Percentiles rank a stretch among this genome's conserved stretches.
phyloP scores from a whole-genome alignment of 2,797 vertebrate genomes.

The Rhodeus uyekii region DNA sequence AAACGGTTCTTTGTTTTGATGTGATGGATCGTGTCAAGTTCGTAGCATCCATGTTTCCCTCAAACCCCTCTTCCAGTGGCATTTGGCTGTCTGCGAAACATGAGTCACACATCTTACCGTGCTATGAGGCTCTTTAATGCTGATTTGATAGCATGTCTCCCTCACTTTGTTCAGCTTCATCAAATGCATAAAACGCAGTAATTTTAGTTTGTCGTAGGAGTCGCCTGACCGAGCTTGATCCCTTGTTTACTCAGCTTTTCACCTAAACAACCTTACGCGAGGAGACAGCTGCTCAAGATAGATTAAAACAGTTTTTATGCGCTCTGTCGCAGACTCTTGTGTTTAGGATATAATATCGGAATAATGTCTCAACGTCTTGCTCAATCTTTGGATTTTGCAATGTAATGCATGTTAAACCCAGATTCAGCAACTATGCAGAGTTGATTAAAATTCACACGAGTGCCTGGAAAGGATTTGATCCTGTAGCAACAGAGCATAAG shows the following conservation, averaged over 20 bases:
- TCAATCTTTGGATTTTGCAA: background rate
- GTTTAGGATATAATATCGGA: background rate
- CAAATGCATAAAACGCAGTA: conserved; percentile 25
- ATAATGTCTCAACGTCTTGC: background rate
- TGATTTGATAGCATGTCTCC: conserved; percentile 28
- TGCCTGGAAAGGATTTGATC: conserved; percentile 29
- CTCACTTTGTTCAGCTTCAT: conserved; percentile 15
- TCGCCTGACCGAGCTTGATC: conserved; percentile 6
- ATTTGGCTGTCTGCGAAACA: conserved; percentile 31
- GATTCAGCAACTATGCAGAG: background rate
- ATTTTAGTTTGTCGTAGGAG: conserved; percentile 30
- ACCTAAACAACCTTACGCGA: background rate
- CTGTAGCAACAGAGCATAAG: conserved; percentile 18
- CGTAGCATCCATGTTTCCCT: conserved; percentile 14
- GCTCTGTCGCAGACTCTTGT: background rate
- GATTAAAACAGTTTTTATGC: background rate
- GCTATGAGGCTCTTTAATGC: conserved; percentile 14
- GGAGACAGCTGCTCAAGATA: conserved; percentile 23
- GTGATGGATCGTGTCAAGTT: conserved; percentile 5
- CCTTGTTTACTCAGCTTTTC: conserved; percentile 24
- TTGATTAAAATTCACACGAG: conserved; percentile 33
- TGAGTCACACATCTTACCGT: conserved; percentile 22
- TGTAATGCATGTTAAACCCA: conserved; percentile 3
- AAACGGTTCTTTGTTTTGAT: conserved; percentile 52
- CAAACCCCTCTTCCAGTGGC: conserved; percentile 22